Percentiles rank a stretch among this genome's conserved stretches.
Conservation (phyloP, 2,888 invertebrate genomes). For the Thereva unica region DNA sequence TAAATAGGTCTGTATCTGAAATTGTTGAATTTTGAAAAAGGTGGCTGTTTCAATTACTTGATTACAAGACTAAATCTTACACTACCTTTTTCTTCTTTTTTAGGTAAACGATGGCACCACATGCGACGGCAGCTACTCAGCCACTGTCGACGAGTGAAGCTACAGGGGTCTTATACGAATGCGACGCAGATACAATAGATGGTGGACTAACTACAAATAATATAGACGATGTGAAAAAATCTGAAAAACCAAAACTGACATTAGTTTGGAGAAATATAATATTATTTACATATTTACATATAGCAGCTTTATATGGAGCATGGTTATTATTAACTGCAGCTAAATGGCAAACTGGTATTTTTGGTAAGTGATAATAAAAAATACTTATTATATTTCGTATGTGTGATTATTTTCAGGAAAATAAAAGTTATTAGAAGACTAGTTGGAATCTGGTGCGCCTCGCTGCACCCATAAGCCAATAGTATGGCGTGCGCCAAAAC, state of each 20-base stretch:
- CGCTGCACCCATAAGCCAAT: too few relatives aligned
- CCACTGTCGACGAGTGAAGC: constrained; percentile 50
- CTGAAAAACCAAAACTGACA: constrained; percentile 63
- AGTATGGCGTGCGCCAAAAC: too few relatives aligned
- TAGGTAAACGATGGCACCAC: constrained; percentile 62
- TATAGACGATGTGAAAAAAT: constrained; percentile 62
- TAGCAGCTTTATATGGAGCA: constrained; percentile 74
- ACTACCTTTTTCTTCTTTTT: constrained; percentile 38
- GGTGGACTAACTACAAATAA: constrained; percentile 65
- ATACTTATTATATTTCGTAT: too few relatives aligned
- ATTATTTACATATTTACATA: constrained; percentile 76
- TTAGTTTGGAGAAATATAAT: constrained; percentile 84
- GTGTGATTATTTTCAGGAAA: constrained; percentile 4
- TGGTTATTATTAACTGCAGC: constrained; percentile 75
- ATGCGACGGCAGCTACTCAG: constrained; percentile 59
- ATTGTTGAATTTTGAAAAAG: too few relatives aligned
- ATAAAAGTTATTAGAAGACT: too few relatives aligned
- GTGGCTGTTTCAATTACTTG: too few relatives aligned
- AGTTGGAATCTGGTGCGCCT: too few relatives aligned
- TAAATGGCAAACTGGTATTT: constrained; percentile 70
- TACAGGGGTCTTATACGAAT: constrained; percentile 68
- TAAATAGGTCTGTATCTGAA: too few relatives aligned
- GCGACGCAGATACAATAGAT: constrained; percentile 68
- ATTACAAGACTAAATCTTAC: not conserved
- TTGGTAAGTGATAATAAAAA: constrained; percentile 65